Base-by-base conservation (phyloP, 2,888 invertebrate genomes). In the Stenurella melanura region DNA sequence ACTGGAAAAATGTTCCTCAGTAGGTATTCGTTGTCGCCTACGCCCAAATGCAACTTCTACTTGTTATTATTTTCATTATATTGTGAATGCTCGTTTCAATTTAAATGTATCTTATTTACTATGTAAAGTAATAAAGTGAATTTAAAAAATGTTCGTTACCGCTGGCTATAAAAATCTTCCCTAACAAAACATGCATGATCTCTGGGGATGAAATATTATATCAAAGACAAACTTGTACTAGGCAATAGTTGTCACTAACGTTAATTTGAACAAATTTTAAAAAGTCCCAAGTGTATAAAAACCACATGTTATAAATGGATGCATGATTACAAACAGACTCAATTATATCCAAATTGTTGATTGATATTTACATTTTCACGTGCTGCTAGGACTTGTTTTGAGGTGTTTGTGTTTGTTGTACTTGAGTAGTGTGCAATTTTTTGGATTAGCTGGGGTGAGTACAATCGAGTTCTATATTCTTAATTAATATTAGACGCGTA, bases 241-340 rank as follows among this genome's bases (percentile, higher is more conserved):
- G 89, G 87, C 89, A 87, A 85, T 85, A 88, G 87, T 88, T 89
- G 89, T 87, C 88, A 89, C 89, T 84, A 85, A 85, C 82, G 81
- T 84, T 81, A 84, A 83, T 83, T 86, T 81, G 82, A 83, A 85
- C 82, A 83, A 85, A 83, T 85, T 85, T 85, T 85, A 81, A 83
- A 84, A 84, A 85, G 80, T 87, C 89, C 87, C 88, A 78, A 76
- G 88, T 83, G 88, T 86, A 85, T 85, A 70, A 69, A 78, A 82
- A 81, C 82, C 85, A 85, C 80, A 83, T 85, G 86, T 84, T 80
- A 82, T 83, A 85, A 85, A 85, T 84, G 85, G 85, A 82, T 80
- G 81, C 77, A 78, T 78, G 80, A 81, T 60, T 70, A 75, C 71
- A 79, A 81, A 79, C 79, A 78, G 73, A 68, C 73, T 76, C 80